These are phyloP conservation scores for Barnardius zonarius DNA, from an alignment of 2,113 vertebrate species.

Conservation along the genomic window DNA sequence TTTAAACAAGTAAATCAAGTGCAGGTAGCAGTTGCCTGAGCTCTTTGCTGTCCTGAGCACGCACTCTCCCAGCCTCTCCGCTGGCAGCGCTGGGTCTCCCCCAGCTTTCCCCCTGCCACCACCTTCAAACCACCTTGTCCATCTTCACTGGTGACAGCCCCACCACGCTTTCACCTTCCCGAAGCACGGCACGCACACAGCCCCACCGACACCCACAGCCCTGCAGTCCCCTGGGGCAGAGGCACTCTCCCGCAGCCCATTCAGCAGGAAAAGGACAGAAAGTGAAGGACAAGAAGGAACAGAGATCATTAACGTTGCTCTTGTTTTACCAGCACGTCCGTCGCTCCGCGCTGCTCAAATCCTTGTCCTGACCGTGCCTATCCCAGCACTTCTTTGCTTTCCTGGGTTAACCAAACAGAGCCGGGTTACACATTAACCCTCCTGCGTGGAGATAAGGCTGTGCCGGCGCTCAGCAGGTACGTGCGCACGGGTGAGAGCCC, in stretches of 20 bases:
- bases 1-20: not conserved
- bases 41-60: not conserved
- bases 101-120: not conserved
- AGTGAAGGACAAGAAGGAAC: not conserved
- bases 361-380: not conserved
- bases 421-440: slow-evolving; percentile 66
- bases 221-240: not conserved
- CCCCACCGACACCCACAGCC: not conserved
- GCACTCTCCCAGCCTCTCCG: fast-evolving
- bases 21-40: not conserved
- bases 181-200: not conserved
- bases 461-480: not conserved
- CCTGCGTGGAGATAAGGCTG: slow-evolving; percentile 18
- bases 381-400: not conserved
- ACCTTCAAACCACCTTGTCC: not conserved
- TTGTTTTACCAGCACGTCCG: not conserved
- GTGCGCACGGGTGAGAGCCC: not conserved
- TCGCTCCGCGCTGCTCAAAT: not conserved
- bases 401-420: slow-evolving; percentile 48
- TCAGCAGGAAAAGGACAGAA: not conserved
- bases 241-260: fast-evolving
- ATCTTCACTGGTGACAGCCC: not conserved
- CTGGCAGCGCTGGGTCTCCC: not conserved
- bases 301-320: not conserved
- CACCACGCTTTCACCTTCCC: not conserved